Base-by-base conservation (phyloP, 1,140 invertebrate species). In the Halictus rubicundus region DNA sequence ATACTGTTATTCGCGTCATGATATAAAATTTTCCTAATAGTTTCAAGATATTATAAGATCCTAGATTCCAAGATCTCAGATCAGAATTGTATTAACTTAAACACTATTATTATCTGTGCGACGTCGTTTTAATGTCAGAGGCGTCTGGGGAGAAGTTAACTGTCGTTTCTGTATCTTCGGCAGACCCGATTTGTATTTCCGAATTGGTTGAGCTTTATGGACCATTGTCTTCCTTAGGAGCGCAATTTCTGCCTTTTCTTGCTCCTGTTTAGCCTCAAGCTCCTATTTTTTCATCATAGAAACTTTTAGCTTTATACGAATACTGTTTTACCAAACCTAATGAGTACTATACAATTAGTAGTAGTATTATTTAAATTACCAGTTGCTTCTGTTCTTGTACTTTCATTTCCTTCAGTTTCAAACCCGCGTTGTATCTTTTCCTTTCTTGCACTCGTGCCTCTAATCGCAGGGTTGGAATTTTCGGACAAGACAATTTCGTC, bases 181-280 rank as follows among this genome's bases (percentile, higher is more conserved):
- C 9, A 78, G 32, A 0, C 65, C 10, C 0, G 19, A 9, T 32
- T 74, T 82, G 42, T 80, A 88, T 32, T 75, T 78, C 2, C 65
- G 84, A 39, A 88, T 68, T 0, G 87, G 87, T 61, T 78, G 78
- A 0, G 84, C 82, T 37, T 86, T 86, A 42, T 79, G 78, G 23
- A 83, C 64, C 6, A 52, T 54, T 42, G 60, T 39, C 37, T 74
- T 80, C 52, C 85, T 68, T 21, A 87, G 21, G 3, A 46, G 19
- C 7, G 68, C 49, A 23, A 81, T 81, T 63, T 84, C 77, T 65
- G 65, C n/a, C n/a, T 83, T 39, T 27, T 87, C 78, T 23, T 65
- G 42, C 9, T 68, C 80, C 32, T 83, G 77, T 3, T 52, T 68
- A 9, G 19, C 65, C 6, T 7, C 37, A 32, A 72, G 59, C 32